Evolutionary conservation across 2,888 invertebrate species (phyloP), one percentile per base, ranked within the genome.

Genomic region (Lysandra coridon): DNA sequence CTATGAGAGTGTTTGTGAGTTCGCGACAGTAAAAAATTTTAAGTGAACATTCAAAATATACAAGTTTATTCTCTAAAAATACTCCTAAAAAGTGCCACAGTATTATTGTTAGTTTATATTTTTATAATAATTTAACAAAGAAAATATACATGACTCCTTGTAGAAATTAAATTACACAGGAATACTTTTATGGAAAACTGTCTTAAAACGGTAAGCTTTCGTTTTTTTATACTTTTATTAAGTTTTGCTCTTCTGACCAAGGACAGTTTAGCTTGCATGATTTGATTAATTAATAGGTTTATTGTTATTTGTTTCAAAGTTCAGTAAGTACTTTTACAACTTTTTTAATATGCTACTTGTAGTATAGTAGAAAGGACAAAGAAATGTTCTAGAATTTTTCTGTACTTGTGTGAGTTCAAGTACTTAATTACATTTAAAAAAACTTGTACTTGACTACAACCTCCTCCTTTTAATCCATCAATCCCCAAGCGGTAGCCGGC

Each of bases 161-260:
- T 80, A 73, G 57, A 80, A 80, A 83, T 78, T 81, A 82, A 81
- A 80, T 79, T 81, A 74, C 57, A 76, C 73, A 80, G 82, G 78
- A 76, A 75, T 53, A 69, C 77, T 82, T 83, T 80, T 83, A 83
- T 83, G 83, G 83, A 80, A 83, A 81, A 81, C 75, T 80, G 80
- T 82, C 80, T 75, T 78, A 75, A 81, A 82, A 80, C 81, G 82
- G 83, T 83, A 78, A 82, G 83, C 33, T 82, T 49, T 40, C n/a
- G 75, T 33, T 74, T 53, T 37, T 74, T 79, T 75, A 17, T 77
- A 78, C 53, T 78, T 60, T 23, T 75, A 60, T 12, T 60, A 37
- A 64, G 14, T 23, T 79, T 79, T 69, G 33, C 10, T 23, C 12
- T 1, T 23, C 12, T 64, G 14, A 69, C 69, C 69, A 69, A 33